Percentiles rank a stretch among this genome's conserved stretches.
Conservation (phyloP, 2,113 vertebrate species). For the Panthera uncia region DNA sequence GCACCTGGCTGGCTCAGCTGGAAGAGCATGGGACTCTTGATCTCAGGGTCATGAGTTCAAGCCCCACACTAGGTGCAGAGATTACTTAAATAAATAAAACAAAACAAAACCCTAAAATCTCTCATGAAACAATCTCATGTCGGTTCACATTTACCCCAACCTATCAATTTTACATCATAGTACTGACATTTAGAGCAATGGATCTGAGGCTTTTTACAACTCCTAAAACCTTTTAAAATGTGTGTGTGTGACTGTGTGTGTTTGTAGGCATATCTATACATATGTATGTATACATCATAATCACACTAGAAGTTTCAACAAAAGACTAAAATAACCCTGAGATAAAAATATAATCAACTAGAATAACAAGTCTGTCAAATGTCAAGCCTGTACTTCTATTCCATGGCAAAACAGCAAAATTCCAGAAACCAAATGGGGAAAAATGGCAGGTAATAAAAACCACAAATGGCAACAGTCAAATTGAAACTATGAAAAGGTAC, state of each 20-base stretch:
- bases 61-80: not conserved
- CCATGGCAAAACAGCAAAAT: slow-evolving; percentile 2
- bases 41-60: not conserved
- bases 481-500: not conserved
- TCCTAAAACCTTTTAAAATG: not conserved
- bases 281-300: not conserved
- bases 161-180: not conserved
- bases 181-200: not conserved
- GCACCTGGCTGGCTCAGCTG: not conserved
- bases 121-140: not conserved
- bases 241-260: not conserved
- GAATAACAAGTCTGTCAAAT: not conserved
- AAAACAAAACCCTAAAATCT: not conserved
- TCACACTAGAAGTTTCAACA: slow-evolving; percentile 10
- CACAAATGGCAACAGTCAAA: not conserved
- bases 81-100: not conserved
- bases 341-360: slow-evolving; percentile 41
- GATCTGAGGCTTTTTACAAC: not conserved
- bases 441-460: not conserved
- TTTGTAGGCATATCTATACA: not conserved
- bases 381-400: not conserved
- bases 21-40: not conserved
- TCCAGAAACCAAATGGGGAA: not conserved
- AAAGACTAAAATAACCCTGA: slow-evolving; percentile 23
- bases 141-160: slow-evolving; percentile 17